A percentile compares a stretch with the other conserved stretches of the same genome.
Evolutionary conservation across 2,113 vertebrate species (phyloP).

Genomic region (Siphamia tubifer): DNA sequence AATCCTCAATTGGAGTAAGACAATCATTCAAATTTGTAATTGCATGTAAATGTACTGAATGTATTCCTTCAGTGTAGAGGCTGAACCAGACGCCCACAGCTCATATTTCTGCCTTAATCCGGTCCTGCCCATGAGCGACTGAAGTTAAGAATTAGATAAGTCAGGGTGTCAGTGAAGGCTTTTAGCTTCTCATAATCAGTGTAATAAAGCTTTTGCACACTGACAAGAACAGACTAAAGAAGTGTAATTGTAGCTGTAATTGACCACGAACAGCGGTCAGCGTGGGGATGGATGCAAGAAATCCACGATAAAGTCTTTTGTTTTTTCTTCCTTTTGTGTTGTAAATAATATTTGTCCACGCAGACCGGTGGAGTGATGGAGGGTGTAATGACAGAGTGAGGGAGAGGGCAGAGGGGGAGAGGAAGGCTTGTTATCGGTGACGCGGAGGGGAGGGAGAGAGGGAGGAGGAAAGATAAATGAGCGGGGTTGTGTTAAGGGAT

Average conservation of each 20-base stretch:
- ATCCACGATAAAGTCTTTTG: background rate
- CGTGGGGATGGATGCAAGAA: background rate
- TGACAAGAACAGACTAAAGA: background rate
- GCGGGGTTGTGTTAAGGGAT: slow-evolving; percentile 57
- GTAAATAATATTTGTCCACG: background rate
- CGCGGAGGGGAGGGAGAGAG: background rate
- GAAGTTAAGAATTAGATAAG: too few relatives aligned
- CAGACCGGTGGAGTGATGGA: background rate
- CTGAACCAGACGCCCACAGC: too few relatives aligned
- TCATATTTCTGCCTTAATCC: too few relatives aligned
- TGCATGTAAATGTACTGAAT: too few relatives aligned
- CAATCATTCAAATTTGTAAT: too few relatives aligned
- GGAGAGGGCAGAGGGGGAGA: background rate
- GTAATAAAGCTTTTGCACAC: background rate
- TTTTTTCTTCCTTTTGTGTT: too few relatives aligned
- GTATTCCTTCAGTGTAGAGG: too few relatives aligned
- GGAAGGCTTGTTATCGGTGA: background rate
- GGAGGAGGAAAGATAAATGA: slow-evolving; percentile 50
- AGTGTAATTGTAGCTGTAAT: background rate
- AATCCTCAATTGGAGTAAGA: too few relatives aligned
- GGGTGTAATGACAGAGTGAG: background rate
- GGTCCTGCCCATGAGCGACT: background rate
- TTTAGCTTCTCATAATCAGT: background rate
- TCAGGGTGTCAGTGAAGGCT: background rate
- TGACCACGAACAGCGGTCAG: background rate